Base-by-base conservation (phyloP, 2,888 invertebrate genomes). In the Cantharis nigra region DNA sequence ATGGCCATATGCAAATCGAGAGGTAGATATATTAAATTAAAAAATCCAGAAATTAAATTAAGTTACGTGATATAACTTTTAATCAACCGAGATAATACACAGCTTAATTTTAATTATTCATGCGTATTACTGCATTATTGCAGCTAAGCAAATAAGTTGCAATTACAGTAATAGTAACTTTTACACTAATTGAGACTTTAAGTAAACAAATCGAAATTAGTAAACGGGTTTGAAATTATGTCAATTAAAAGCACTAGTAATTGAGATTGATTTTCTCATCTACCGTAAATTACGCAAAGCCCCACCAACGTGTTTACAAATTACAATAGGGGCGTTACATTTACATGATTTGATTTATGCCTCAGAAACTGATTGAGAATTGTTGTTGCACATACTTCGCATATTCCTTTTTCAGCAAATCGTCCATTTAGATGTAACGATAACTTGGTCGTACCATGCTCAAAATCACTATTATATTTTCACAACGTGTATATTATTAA, bases 231-330 rank as follows among this genome's bases (percentile, higher is more conserved):
- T 65, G 72, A 76, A 79, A 79, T 78, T 78, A 76, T 74, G 77
- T 80, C 80, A 79, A 80, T 81, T 81, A 80, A 81, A 78, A 80
- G 76, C 76, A 62, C 70, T 73, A 73, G 78, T 80, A 80, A 81
- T 81, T 78, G 79, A 79, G 81, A 81, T 80, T 82, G 80, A 81
- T 82, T 79, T 79, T 78, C 74, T 64, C 70, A 77, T 80, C 73
- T 74, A 79, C 74, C 69, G 73, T 75, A 78, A 78, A 79, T 79
- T 81, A 78, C 78, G 76, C 77, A 72, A 69, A 71, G 74, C 79
- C 80, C 77, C 81, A 76, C 70, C 76, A 77, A 78, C 77, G 81
- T 81, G 79, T 82, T 81, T 82, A 79, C 79, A 82, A 82, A 81
- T 81, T 79, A 82, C 79, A 77, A 71, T 77, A 28, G 77, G n/a